Evolutionary conservation across 2,888 invertebrate genomes (phyloP), one percentile per base, ranked within the genome.

Genomic region (Stomorhina lunata): DNA sequence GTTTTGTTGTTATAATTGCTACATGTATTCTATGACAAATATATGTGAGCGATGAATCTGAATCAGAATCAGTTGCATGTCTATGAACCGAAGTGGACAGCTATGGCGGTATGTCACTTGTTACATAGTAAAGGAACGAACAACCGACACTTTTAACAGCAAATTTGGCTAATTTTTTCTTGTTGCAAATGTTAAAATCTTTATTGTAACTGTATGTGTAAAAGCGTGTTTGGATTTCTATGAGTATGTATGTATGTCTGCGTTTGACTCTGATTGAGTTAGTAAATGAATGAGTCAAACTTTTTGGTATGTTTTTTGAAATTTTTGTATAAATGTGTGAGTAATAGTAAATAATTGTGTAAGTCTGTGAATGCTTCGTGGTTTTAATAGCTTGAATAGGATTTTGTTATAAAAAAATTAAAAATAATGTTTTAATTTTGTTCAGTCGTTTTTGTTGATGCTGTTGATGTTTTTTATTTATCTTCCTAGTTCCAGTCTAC

Each of bases 81-180:
- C 43, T 53, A 65, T 63, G 53, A 63, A 55, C 40, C 40, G n/a
- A 5, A 40, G 29, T 37, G 34, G 45, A 57, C 55, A 34, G 34
- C 55, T 17, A 12, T 45, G 4, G 32, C 45, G 29, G 34, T 25
- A 55, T 17, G 65, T 66, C 65, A 57, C 43, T 55, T 32, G 55
- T 61, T 32, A 50, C 12, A n/a, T 68, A 29, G 25, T 65, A 43
- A 66, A 57, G 50, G 50, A 50, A 57, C 59, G 12, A 69, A 69
- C 53, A 45, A 10, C 6, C 61, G 69, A 75, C 61, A 79, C 69
- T 45, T 61, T 82, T 75, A 76, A 79, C 53, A 61, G 43, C 34
- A 71, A 82, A 79, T 82, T 82, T 82, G 79, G 75, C 71, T 76
- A 82, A 79, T 79, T 79, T 50, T 82, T 48, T 50, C 20, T 71